These are phyloP conservation scores for Limenitis camilla DNA, from an alignment of 2,888 invertebrate species.

Conservation along the genomic window DNA sequence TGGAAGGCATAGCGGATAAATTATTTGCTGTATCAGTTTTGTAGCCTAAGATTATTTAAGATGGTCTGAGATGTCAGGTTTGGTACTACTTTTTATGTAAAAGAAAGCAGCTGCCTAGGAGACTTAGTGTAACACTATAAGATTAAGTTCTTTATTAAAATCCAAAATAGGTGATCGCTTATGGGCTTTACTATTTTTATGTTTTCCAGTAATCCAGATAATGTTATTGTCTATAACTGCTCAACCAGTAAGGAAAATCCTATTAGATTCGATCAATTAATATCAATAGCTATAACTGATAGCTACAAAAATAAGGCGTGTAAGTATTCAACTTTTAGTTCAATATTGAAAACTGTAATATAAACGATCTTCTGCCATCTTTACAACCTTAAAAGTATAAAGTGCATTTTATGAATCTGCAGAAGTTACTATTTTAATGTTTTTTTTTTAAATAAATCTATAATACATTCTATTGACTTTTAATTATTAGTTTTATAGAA, in stretches of 20 bases:
- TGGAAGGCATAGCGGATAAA: too few relatives aligned
- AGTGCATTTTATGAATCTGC: too few relatives aligned
- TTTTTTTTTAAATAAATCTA: too few relatives aligned
- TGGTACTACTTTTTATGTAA: too few relatives aligned
- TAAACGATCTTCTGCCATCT: neutral
- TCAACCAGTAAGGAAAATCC: constrained; percentile 38
- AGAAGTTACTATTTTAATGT: too few relatives aligned
- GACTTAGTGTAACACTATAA: neutral
- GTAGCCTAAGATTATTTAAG: too few relatives aligned
- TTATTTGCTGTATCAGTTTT: too few relatives aligned
- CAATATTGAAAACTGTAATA: neutral
- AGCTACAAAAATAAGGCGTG: constrained; percentile 30
- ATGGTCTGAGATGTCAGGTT: too few relatives aligned
- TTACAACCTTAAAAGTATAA: neutral
- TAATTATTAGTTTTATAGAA: too few relatives aligned
- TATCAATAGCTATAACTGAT: constrained; percentile 21
- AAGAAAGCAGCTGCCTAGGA: too few relatives aligned
- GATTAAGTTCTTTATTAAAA: neutral
- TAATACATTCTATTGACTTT: too few relatives aligned
- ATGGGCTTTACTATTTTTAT: neutral
- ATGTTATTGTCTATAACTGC: constrained; percentile 35
- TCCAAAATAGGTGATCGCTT: neutral
- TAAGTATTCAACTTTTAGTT: constrained; percentile 24
- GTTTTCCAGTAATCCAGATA: constrained; percentile 29
- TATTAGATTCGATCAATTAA: constrained; percentile 19